Evolutionary conservation across 2,113 vertebrate species (phyloP).

Genomic region (Cinclus mexicanus): DNA sequence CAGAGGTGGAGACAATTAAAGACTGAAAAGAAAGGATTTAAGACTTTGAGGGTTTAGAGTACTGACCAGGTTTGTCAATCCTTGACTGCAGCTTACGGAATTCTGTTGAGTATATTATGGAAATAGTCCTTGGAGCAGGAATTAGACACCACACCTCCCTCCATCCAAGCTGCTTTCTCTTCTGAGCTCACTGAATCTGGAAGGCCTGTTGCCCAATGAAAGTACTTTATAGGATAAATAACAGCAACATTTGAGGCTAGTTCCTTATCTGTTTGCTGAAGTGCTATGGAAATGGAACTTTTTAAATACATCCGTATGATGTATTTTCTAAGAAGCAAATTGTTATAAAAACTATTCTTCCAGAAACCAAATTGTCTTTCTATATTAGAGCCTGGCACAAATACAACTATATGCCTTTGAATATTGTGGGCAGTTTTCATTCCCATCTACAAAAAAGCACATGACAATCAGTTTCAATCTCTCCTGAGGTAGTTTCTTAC

Average conservation of each 20-base stretch:
- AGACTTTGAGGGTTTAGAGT: not conserved
- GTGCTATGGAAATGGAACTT: not conserved
- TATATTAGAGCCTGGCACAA: not conserved
- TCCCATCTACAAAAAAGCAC: not conserved
- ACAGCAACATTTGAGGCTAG: not conserved
- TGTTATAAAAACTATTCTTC: not conserved
- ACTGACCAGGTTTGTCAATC: not conserved
- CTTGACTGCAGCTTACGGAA: not conserved
- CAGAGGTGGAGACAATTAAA: not conserved
- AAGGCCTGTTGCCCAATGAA: not conserved
- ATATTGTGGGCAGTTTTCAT: not conserved
- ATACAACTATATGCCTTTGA: not conserved
- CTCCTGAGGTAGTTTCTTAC: not conserved
- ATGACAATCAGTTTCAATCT: not conserved
- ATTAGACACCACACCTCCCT: not conserved
- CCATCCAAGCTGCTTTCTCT: not conserved
- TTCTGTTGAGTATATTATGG: not conserved
- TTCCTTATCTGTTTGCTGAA: not conserved
- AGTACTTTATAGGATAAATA: not conserved
- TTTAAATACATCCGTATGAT: not conserved
- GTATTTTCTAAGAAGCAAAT: not conserved
- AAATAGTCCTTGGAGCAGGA: not conserved
- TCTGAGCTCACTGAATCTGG: not conserved
- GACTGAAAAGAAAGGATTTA: not conserved
- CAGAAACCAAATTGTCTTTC: not conserved